Evolutionary conservation across 2,888 invertebrate genomes (phyloP), one percentile per base, ranked within the genome.

Genomic region (Phortica magna): DNA sequence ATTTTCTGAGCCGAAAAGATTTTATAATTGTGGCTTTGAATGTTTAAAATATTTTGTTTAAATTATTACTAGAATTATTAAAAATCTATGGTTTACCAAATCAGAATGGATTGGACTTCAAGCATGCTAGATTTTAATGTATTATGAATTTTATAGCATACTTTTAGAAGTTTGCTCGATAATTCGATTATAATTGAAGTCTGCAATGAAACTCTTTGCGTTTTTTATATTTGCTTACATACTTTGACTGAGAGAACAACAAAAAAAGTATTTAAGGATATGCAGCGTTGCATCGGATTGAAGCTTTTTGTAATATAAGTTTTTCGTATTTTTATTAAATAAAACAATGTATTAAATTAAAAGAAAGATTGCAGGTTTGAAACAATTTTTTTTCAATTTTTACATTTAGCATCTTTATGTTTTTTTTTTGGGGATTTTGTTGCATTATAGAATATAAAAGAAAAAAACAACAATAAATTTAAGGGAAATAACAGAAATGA

Each of bases 271-370:
- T 31, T n/a, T 73, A 78, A 81, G 82, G 31, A 31, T 31, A 31
- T 31, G 88, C 89, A 88, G 85, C 90, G 86, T 84, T 89, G 90
- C 90, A 90, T 87, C 89, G 90, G 89, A 78, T 71, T 74, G 71
- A 76, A 79, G 74, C 77, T 75, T 74, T 55, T 55, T 55, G 12
- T 55, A n/a, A 55, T 55, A 55, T 55, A 55, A 4, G 10, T 55
- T 55, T 55, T 55, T 7, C 12, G 41, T n/a, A 12, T 76, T 55
- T 76, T 76, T 57, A 53, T 31, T n/a, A 65, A 77, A 55, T 19
- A 73, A 59, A 76, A 67, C n/a, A 68, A 17, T 48, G 10, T 42
- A 53, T 53, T 7, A 9, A 42, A 73, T 12, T 55, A 5, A 72
- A 57, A 3, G 31, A 57, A 57, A 5, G 57, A n/a, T 72, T 22